These are phyloP conservation scores for Lissonota sp. DNA, from an alignment of 2,888 invertebrate species.

Conservation along the genomic window DNA sequence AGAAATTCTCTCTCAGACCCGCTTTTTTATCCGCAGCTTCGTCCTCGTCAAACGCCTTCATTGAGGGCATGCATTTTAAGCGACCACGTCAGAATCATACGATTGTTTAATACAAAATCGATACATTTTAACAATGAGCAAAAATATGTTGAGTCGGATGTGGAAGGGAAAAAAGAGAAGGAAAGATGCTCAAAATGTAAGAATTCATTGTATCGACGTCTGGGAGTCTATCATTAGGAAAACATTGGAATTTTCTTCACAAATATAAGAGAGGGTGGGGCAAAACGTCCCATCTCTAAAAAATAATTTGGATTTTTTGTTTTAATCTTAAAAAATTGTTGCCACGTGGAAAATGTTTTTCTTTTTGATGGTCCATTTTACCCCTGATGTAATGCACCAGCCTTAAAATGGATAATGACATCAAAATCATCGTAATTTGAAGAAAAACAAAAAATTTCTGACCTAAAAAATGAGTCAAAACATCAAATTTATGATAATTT, in stretches of 20 bases:
- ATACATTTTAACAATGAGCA: constrained; percentile 36
- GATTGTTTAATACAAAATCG: constrained; percentile 31
- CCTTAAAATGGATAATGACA: no score
- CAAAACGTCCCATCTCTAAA: no score
- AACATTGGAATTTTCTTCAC: constrained; percentile 42
- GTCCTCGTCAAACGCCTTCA: constrained; percentile 26
- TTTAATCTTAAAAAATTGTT: no score
- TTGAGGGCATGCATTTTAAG: constrained; percentile 19
- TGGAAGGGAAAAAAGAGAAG: constrained; percentile 58
- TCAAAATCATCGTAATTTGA: no score
- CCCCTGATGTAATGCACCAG: no score
- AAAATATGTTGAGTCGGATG: constrained; percentile 48
- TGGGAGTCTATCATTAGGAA: constrained; percentile 71
- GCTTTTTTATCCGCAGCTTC: constrained; percentile 28
- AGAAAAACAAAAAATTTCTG: no score
- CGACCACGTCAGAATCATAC: constrained; percentile 18
- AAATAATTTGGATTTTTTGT: no score
- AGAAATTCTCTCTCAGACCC: constrained; percentile 51
- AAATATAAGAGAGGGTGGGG: background rate
- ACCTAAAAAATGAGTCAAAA: no score
- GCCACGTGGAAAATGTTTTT: no score
- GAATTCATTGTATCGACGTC: constrained; percentile 60
- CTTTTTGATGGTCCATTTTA: no score
- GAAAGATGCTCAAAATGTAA: constrained; percentile 33
- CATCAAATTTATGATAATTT: no score